Conservation (phyloP, 2,888 invertebrate species). For the Uropetala carovei region DNA sequence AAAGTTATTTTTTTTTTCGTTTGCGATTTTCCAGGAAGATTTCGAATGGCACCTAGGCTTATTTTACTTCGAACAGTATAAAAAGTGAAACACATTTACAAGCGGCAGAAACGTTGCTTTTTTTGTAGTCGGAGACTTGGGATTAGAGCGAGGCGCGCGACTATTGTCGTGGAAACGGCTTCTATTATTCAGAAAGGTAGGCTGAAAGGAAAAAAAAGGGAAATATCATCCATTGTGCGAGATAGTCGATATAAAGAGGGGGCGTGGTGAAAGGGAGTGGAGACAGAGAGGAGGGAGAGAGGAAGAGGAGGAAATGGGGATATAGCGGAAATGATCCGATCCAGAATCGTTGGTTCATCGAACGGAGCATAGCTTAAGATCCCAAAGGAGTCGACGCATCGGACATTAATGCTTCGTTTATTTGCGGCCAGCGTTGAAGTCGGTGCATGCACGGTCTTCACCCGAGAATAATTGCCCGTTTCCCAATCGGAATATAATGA, state of each 20-base stretch:
- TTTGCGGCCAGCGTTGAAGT: not conserved
- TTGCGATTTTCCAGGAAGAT: not conserved
- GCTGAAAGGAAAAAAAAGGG: constrained; percentile 9
- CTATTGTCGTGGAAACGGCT: constrained; percentile 12
- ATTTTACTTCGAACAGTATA: not conserved
- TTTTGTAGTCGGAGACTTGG: not conserved
- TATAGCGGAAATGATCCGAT: not conserved
- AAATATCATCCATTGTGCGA: not conserved
- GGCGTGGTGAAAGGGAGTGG: not conserved
- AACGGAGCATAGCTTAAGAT: not conserved
- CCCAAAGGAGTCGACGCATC: not conserved
- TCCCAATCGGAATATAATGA: not conserved
- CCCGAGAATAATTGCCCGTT: not conserved
- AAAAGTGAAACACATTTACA: not conserved
- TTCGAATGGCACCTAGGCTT: not conserved
- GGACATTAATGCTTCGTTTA: constrained; percentile 24
- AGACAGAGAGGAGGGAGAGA: not conserved
- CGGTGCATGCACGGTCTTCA: not conserved
- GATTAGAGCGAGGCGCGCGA: not conserved
- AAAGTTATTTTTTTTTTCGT: not conserved
- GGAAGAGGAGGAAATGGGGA: not conserved
- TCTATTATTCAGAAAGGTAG: constrained; percentile 19
- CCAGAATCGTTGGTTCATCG: not conserved
- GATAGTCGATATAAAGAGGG: too few relatives aligned
- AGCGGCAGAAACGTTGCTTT: not conserved